Conservation (phyloP, 2,888 invertebrate genomes). For the Parnassius glacialis region DNA sequence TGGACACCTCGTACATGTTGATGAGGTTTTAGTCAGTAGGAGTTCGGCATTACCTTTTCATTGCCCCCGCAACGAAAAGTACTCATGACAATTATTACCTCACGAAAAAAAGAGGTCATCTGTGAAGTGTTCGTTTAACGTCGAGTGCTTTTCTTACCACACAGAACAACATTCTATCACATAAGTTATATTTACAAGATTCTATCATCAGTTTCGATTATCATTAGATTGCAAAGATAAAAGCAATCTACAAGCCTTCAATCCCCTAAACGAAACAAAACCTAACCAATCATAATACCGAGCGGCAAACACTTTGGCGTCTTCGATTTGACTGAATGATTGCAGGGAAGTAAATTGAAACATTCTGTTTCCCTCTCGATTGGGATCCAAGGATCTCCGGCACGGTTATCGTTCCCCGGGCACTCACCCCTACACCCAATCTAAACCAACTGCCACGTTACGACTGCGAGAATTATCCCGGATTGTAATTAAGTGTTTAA, state of each 20-base stretch:
- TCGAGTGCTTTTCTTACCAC: no score
- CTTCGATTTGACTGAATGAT: neutral
- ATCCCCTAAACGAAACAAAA: neutral
- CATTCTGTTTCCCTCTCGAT: constrained; percentile 10
- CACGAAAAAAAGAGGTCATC: no score
- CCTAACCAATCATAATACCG: no score
- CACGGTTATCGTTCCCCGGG: constrained; percentile 6
- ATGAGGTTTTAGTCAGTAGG: no score
- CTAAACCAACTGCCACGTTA: constrained; percentile 13
- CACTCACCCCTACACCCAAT: constrained; percentile 13
- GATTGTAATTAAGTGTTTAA: constrained; percentile 7
- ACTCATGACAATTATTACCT: no score
- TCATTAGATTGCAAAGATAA: neutral
- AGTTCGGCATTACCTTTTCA: no score
- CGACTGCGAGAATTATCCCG: constrained; percentile 2
- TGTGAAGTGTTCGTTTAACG: no score
- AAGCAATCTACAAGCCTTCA: neutral
- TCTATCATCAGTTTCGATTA: no score
- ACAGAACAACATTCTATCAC: no score
- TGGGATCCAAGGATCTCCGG: constrained; percentile 6
- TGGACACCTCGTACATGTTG: no score
- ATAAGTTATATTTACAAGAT: no score
- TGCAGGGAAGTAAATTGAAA: constrained; percentile 17
- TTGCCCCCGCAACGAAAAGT: no score
- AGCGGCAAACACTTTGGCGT: neutral